Conservation (phyloP, 2,113 vertebrate genomes). For the Antechinus flavipes region DNA sequence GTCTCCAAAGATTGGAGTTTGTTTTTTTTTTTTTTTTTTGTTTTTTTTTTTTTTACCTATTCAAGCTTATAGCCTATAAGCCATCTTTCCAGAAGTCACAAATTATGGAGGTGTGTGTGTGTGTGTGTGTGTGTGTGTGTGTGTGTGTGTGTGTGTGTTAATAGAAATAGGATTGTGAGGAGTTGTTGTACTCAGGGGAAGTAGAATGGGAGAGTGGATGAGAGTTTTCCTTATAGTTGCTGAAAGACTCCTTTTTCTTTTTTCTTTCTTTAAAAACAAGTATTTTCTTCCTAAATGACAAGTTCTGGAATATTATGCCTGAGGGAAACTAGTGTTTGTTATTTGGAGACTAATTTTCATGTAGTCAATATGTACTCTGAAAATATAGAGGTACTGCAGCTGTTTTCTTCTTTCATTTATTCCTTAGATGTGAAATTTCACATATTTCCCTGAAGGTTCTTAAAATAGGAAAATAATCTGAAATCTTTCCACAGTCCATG, state of each 20-base stretch:
- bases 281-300: not conserved
- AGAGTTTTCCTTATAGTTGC: not conserved
- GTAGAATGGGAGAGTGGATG: not conserved
- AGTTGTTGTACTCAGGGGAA: not conserved
- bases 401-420: not conserved
- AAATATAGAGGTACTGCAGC: conserved; percentile 1
- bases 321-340: conserved; percentile 33
- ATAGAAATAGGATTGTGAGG: not conserved
- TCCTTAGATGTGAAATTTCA: not conserved
- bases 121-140: not conserved
- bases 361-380: not conserved
- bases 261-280: not conserved
- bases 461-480: conserved; percentile 45
- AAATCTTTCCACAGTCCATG: conserved; percentile 47
- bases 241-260: not conserved
- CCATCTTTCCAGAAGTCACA: conserved; percentile 12
- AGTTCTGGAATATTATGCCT: conserved; percentile 52
- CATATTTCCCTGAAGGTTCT: conserved; percentile 19
- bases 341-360: conserved; percentile 6
- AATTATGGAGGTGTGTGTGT: not conserved
- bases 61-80: not conserved
- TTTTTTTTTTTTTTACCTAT: not conserved
- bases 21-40: not conserved
- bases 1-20: not conserved
- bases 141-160: not conserved